Evolutionary conservation across 2,888 invertebrate species (phyloP), one percentile per base, ranked within the genome.

Genomic region (Notocelia uddmanniana): DNA sequence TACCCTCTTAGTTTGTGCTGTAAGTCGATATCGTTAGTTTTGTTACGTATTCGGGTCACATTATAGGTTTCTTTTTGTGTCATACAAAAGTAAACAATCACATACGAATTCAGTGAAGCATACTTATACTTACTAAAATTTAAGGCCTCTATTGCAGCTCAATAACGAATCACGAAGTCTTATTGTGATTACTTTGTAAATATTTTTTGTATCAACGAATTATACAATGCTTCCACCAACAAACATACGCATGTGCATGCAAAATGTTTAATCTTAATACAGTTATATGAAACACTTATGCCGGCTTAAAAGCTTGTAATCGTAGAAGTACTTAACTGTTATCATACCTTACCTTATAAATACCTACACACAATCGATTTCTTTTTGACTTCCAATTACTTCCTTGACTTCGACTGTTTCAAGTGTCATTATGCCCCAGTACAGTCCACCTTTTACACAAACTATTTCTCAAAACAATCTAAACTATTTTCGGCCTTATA

Each of bases 341-440:
- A 50, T 67, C 26, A 55, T 26, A 41, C 55, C n/a, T 48, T 48
- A n/a, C 50, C 26, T 80, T 81, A 79, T 77, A 82, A 82, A 83
- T 81, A 84, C 80, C 45, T 37, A 5, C 8, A 31, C 31, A 34
- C 41, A 41, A 63, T 50, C 6, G 57, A 60, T 59, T 66, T 71
- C 66, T 82, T 80, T 83, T 89, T 87, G 87, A 89, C 90, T 90
- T 84, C 87, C 87, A 89, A 91, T 89, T 87, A 89, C 81, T 80
- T 64, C 50, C 41, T 73, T 69, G 73, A 59, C 70, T 79, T 75
- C 80, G 81, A 85, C 84, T 89, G 85, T 87, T 85, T 92, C 88
- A 85, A 92, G 92, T 85, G 83, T 81, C 90, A 86, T 91, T 87
- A 86, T 79, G 79, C 76, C 75, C 34, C n/a, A 26, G 62, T 68